Conservation (phyloP, 2,113 vertebrate species). For the Thinocorus orbignyianus region DNA sequence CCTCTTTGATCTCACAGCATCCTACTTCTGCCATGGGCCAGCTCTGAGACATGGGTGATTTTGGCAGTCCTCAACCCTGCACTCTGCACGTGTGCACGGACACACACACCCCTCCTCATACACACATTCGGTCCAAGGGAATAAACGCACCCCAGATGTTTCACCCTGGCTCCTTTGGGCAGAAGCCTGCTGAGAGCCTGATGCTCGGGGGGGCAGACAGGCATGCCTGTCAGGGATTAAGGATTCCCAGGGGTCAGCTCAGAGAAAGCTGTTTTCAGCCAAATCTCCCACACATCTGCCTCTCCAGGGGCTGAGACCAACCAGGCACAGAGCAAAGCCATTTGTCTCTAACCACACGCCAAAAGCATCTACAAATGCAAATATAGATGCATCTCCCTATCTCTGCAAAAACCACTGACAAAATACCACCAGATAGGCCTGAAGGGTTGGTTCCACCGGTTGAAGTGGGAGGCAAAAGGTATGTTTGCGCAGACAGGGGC, state of each 20-base stretch:
- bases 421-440: background rate
- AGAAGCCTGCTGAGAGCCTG: background rate
- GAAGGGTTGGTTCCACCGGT: background rate
- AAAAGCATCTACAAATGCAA: rapidly evolving
- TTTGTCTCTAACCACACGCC: background rate
- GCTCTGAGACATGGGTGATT: rapidly evolving
- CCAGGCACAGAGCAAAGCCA: background rate
- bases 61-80: background rate
- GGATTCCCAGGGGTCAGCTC: background rate
- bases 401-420: background rate
- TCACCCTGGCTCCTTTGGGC: background rate
- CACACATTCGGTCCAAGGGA: rapidly evolving
- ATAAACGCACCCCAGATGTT: background rate
- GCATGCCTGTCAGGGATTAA: rapidly evolving
- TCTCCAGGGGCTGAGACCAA: background rate
- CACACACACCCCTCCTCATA: rapidly evolving
- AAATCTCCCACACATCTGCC: background rate
- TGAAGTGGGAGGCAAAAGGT: background rate
- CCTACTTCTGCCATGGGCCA: background rate
- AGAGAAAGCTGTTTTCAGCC: background rate
- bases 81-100: rapidly evolving
- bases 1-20: background rate
- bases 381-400: too few relatives aligned
- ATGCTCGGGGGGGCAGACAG: background rate
- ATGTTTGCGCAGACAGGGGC: background rate